Evolutionary conservation across 2,797 vertebrate species (phyloP).

Genomic region (Sylvilagus floridanus): DNA sequence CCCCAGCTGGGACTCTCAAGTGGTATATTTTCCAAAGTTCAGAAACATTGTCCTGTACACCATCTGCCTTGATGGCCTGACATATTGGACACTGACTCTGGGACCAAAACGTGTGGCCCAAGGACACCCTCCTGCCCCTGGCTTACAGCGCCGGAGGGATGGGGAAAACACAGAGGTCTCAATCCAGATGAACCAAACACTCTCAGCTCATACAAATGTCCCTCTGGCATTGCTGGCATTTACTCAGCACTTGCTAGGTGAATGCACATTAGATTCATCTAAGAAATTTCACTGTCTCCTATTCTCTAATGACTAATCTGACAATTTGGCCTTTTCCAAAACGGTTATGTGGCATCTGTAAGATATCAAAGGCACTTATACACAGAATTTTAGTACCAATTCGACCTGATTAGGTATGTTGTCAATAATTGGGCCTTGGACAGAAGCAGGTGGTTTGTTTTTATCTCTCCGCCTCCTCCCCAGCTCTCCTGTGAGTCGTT

Average conservation of each 20-base stretch:
- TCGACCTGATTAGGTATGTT: constrained; percentile 48
- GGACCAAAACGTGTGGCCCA: constrained; percentile 86
- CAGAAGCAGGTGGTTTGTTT: constrained; percentile 45
- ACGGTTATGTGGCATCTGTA: not conserved
- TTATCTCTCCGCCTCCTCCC: not conserved
- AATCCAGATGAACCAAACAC: not conserved
- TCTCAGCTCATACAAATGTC: not conserved
- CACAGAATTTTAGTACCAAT: not conserved
- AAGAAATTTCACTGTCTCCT: not conserved
- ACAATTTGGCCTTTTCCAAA: not conserved
- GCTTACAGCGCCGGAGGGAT: constrained; percentile 68
- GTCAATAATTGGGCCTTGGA: not conserved
- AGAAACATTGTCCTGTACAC: constrained; percentile 90
- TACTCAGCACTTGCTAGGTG: constrained; percentile 5
- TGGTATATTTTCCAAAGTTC: constrained; percentile 87
- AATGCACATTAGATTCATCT: not conserved
- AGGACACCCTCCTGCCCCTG: constrained; percentile 83
- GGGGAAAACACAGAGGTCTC: constrained; percentile 49
- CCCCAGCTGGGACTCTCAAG: constrained; percentile 86
- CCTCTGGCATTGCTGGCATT: not conserved
- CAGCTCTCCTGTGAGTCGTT: not conserved
- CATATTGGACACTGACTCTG: constrained; percentile 92
- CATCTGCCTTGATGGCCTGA: constrained; percentile 93
- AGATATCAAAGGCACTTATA: not conserved
- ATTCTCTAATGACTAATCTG: not conserved